A percentile compares a stretch with the other conserved stretches of the same genome.
Evolutionary conservation across 2,888 invertebrate genomes (phyloP).

Genomic region (Apeira syringaria): DNA sequence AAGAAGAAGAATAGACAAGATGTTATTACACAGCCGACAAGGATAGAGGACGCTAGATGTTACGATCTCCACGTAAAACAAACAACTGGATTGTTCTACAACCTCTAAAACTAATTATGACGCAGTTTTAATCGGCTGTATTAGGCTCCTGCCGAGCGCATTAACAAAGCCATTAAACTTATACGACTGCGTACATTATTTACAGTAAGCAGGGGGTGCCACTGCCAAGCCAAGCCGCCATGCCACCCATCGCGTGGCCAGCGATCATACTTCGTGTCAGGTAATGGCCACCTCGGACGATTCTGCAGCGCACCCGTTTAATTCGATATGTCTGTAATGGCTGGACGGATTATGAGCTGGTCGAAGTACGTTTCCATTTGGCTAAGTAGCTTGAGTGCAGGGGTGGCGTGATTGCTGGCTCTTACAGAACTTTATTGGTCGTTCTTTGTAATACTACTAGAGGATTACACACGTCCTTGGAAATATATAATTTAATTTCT

Average conservation of each 20-base stretch:
- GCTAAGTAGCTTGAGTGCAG: slow-evolving; percentile 25
- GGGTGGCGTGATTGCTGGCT: slow-evolving; percentile 24
- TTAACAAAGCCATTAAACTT: neutral
- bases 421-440: slow-evolving; percentile 18
- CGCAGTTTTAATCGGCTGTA: neutral
- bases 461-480: neutral
- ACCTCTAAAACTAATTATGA: too few relatives aligned
- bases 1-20: too few relatives aligned
- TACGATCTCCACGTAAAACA: too few relatives aligned
- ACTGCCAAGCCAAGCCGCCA: slow-evolving; percentile 1
- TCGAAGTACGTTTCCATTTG: slow-evolving; percentile 26
- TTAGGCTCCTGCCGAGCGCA: neutral
- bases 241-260: slow-evolving; percentile 51
- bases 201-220: slow-evolving; percentile 1
- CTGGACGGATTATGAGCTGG: slow-evolving; percentile 19
- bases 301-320: slow-evolving; percentile 40
- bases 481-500: too few relatives aligned
- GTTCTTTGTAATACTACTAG: neutral
- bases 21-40: too few relatives aligned
- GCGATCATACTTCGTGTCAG: slow-evolving; percentile 35
- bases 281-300: slow-evolving; percentile 38
- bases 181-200: slow-evolving; percentile 1
- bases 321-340: slow-evolving; percentile 39
- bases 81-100: neutral
- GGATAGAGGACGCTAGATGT: too few relatives aligned